Conservation (phyloP, 2,888 invertebrate species). For the Papilio protenor region DNA sequence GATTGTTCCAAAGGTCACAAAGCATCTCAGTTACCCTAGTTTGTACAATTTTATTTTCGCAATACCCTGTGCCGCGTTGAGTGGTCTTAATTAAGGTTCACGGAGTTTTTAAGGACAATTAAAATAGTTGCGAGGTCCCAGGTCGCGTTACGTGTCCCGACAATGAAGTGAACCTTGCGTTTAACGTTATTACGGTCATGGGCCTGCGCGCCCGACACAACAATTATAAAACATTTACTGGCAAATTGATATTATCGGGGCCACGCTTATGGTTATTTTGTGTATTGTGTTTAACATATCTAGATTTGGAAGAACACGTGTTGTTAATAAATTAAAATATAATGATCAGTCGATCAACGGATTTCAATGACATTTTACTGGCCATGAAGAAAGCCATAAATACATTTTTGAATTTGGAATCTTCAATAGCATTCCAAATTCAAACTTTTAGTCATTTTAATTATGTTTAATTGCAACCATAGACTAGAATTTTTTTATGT, state of each 20-base stretch:
- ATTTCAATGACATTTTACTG: neutral
- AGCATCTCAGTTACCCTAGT: neutral
- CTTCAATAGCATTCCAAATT: too few relatives aligned
- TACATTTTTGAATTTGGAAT: neutral
- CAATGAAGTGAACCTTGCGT: slow-evolving; percentile 39
- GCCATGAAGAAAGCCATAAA: neutral
- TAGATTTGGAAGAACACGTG: neutral
- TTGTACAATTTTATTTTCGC: neutral
- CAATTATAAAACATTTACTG: slow-evolving; percentile 35
- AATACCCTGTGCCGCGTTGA: neutral
- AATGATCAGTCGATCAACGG: neutral
- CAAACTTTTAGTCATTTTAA: too few relatives aligned
- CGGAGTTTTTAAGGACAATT: slow-evolving; percentile 19
- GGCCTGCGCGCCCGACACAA: slow-evolving; percentile 1
- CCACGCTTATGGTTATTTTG: slow-evolving; percentile 10
- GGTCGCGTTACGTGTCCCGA: slow-evolving; percentile 26
- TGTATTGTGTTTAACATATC: neutral
- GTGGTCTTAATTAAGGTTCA: neutral
- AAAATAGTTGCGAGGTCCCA: slow-evolving; percentile 17
- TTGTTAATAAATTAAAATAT: neutral
- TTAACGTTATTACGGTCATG: slow-evolving; percentile 36
- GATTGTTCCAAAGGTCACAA: neutral
- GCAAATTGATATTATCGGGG: slow-evolving; percentile 19
- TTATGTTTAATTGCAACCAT: too few relatives aligned
- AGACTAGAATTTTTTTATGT: neutral